Evolutionary conservation across 2,888 invertebrate species (phyloP), one percentile per base, ranked within the genome.

Genomic region (Epinotia ramella): DNA sequence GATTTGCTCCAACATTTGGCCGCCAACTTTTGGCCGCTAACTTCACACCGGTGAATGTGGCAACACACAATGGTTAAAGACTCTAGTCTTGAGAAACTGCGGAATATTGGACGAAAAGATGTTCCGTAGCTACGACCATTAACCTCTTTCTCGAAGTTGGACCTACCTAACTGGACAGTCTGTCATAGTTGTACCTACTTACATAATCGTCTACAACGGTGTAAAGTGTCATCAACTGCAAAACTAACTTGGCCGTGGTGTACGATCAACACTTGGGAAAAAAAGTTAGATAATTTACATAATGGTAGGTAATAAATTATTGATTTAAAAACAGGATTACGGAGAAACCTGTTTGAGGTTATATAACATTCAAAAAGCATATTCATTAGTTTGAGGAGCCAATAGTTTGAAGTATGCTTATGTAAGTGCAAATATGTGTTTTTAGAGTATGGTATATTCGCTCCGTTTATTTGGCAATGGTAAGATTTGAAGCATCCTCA

Each of bases 261-360:
- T 53, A 53, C 49, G 33, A 46, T 49, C 18, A 33, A 11, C 3
- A 20, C 9, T 44, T 6, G 16, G 16, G 13, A 49, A 24, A 53
- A 62, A 53, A 53, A 63, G 7, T 62, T 44, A 9, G 24, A 53
- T 53, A 49, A 44, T 71, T 60, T 53, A 53, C 69, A 66, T 70
- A 53, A 65, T 60, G 49, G 18, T 24, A 28, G 24, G 24, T 28
- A 28, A 28, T 28, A 28, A 28, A 28, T 65, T 66, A 71, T 75
- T 75, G 59, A 66, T 70, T 75, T 63, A 40, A 65, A 65, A 71
- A 71, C 75, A 60, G 65, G 75, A 70, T 74, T 60, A 16, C 53
- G 65, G 56, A 75, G 65, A 44, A 75, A 75, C 60, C 11, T 11
- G 75, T 75, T 66, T 65, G 16, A n/a, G n/a, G 60, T 75, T 75